These are phyloP conservation scores for Hassar affinis DNA, from an alignment of 2,113 vertebrate species.

Conservation along the genomic window DNA sequence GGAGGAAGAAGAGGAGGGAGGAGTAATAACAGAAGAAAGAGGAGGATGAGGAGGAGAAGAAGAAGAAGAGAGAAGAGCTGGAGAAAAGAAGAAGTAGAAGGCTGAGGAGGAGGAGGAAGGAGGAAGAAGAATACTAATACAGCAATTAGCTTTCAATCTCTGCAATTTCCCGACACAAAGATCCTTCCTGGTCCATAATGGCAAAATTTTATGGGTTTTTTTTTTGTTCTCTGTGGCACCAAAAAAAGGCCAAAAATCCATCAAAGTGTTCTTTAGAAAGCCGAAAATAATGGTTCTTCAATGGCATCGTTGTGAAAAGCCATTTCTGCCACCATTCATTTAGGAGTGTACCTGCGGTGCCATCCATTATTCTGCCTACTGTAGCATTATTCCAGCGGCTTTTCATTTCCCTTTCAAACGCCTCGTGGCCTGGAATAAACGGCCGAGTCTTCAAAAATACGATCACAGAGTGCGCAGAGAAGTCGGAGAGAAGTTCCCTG, in stretches of 20 bases:
- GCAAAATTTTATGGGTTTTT: neutral
- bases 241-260: neutral
- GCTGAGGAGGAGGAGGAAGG: neutral
- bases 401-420: constrained; percentile 10
- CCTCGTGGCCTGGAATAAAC: neutral
- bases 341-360: neutral
- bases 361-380: neutral
- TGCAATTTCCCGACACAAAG: neutral
- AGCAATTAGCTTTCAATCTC: neutral
- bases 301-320: neutral
- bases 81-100: neutral
- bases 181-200: neutral
- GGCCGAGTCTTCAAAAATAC: neutral
- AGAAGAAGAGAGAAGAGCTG: neutral
- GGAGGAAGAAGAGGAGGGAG: neutral
- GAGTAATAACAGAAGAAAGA: neutral
- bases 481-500: neutral
- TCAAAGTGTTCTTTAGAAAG: neutral
- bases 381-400: constrained; percentile 1
- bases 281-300: neutral
- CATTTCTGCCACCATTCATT: constrained; percentile 16
- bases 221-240: neutral
- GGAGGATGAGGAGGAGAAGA: neutral
- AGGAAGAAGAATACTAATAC: neutral
- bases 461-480: neutral